Conservation (phyloP, 92 coral and sea anemone species). For the Phenganax subtilis region DNA sequence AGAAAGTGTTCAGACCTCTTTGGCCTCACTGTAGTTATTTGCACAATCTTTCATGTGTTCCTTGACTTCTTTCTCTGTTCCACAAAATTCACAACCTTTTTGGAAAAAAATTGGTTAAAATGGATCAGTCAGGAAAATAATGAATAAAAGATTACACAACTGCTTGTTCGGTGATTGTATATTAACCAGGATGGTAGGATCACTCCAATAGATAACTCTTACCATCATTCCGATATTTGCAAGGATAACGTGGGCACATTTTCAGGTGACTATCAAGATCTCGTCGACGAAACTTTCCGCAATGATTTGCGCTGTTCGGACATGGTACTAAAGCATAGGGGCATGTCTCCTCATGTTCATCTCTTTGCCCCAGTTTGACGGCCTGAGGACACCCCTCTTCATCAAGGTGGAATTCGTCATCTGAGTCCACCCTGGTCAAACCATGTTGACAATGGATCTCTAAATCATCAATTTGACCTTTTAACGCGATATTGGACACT, state of each 20-base stretch:
- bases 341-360: constrained; percentile 79
- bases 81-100: constrained; percentile 79
- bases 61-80: constrained; percentile 65
- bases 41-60: constrained; percentile 62
- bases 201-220: not conserved
- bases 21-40: constrained; percentile 42
- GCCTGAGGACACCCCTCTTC: constrained; percentile 76
- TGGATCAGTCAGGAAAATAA: not conserved
- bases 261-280: constrained; percentile 73
- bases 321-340: constrained; percentile 78
- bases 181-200: no score
- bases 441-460: constrained; percentile 91
- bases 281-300: constrained; percentile 83
- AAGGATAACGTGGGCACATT: constrained; percentile 73
- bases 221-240: constrained; percentile 78
- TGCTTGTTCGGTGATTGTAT: no score
- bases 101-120: not conserved
- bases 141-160: no score
- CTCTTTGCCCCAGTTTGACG: constrained; percentile 66
- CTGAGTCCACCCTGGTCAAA: constrained; percentile 79
- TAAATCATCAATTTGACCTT: constrained; percentile 86
- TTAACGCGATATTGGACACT: constrained; percentile 85
- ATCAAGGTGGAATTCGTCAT: constrained; percentile 82
- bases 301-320: constrained; percentile 97
- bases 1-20: not conserved